A percentile compares a stretch with the other conserved stretches of the same genome.
phyloP scores from a whole-genome alignment of 2,888 invertebrate genomes.

The Pyrocoelia pectoralis region DNA sequence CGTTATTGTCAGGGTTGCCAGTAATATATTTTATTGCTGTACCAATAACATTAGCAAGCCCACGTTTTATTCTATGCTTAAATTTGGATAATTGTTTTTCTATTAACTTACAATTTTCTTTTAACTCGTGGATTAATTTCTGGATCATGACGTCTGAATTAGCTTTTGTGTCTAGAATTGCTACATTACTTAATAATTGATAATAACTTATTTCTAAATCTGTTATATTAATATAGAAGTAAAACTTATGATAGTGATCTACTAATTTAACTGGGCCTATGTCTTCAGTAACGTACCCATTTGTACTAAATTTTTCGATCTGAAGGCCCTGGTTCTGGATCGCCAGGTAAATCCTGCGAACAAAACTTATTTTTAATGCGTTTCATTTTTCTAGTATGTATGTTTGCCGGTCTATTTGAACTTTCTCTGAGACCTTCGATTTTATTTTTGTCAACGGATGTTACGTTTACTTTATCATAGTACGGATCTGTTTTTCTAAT shows the following conservation, averaged over 20 bases:
- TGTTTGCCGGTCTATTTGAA: conserved; percentile 6
- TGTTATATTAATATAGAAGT: conserved; percentile 41
- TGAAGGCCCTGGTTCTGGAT: conserved; percentile 6
- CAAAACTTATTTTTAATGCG: conserved; percentile 8
- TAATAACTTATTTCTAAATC: conserved; percentile 29
- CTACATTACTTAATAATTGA: conserved; percentile 25
- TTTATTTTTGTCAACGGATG: not conserved
- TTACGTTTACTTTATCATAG: conserved; percentile 14
- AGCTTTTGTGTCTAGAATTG: no score
- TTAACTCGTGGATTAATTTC: not conserved
- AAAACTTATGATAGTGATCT: conserved; percentile 38
- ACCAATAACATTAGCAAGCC: not conserved
- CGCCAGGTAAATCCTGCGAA: not conserved
- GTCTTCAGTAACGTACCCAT: not conserved
- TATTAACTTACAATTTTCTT: not conserved
- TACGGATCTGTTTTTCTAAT: conserved; percentile 24
- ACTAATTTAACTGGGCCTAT: no score
- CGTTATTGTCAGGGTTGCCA: not conserved
- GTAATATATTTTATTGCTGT: conserved; percentile 13
- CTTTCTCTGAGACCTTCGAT: not conserved
- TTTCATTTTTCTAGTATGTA: conserved; percentile 13
- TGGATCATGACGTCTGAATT: no score
- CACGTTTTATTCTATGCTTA: not conserved
- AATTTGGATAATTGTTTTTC: not conserved
- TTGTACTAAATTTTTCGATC: not conserved